Percentiles rank a stretch among this genome's conserved stretches.
These are phyloP conservation scores for Metopia argyrocephala DNA, from an alignment of 2,888 invertebrate species.

Conservation along the genomic window DNA sequence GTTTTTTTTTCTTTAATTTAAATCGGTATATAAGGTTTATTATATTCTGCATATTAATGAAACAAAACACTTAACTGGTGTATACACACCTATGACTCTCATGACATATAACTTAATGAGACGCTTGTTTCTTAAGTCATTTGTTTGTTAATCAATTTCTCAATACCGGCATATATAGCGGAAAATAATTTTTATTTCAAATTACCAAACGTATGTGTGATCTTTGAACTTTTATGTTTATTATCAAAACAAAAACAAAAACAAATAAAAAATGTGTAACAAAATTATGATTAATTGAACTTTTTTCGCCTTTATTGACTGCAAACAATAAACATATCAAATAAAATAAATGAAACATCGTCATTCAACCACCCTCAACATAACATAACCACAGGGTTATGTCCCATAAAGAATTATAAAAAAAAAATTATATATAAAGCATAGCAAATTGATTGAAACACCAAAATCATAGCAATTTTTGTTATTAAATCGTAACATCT, in stretches of 20 bases:
- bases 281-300: constrained; percentile 36
- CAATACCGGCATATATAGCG: not conserved
- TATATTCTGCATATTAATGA: too few relatives aligned
- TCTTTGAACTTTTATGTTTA: constrained; percentile 19
- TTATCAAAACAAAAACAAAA: not conserved
- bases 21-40: too few relatives aligned
- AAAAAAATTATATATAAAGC: not conserved
- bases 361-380: constrained; percentile 12
- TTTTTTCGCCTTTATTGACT: constrained; percentile 6
- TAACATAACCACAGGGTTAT: constrained; percentile 16
- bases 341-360: not conserved
- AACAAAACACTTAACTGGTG: too few relatives aligned
- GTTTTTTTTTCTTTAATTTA: too few relatives aligned
- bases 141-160: constrained; percentile 10
- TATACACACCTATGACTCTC: not conserved
- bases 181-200: not conserved
- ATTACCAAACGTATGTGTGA: not conserved
- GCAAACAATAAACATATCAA: not conserved
- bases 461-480: not conserved
- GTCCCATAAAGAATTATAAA: not conserved
- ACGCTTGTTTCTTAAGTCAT: constrained; percentile 28
- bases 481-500: constrained; percentile 6
- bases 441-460: constrained; percentile 24
- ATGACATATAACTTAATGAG: not conserved
- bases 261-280: constrained; percentile 22